A percentile compares a stretch with the other conserved stretches of the same genome.
These are phyloP conservation scores for Drosophila fungiperda DNA, from an alignment of 2,888 invertebrate genomes.

Conservation along the genomic window DNA sequence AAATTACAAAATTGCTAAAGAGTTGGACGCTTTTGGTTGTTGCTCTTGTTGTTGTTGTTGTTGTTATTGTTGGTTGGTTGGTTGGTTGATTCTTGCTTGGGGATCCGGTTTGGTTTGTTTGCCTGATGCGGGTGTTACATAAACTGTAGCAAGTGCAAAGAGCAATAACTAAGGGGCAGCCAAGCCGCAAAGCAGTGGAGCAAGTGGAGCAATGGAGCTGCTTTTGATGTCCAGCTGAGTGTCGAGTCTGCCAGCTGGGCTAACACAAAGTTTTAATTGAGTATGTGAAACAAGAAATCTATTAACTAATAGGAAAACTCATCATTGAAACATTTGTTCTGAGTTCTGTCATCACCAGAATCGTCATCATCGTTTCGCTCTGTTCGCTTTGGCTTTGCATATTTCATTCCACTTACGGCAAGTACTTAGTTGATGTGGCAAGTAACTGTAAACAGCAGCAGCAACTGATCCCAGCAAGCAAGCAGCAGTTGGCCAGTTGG, in stretches of 20 bases:
- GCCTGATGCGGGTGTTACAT: slow-evolving; percentile 5
- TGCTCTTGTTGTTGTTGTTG: slow-evolving; percentile 13
- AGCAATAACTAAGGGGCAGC: slow-evolving; percentile 24
- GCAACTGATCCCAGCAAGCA: slow-evolving; percentile 28
- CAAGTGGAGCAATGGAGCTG: slow-evolving; percentile 18
- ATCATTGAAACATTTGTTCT: too few relatives aligned
- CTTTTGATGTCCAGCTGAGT: slow-evolving; percentile 20
- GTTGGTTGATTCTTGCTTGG: slow-evolving; percentile 1
- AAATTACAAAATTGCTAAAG: slow-evolving; percentile 81
- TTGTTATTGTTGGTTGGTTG: neutral
- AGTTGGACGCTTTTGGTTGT: slow-evolving; percentile 57
- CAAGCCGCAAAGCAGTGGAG: slow-evolving; percentile 53
- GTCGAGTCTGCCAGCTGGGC: slow-evolving; percentile 7
- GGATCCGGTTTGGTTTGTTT: neutral
- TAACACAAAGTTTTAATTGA: slow-evolving; percentile 35
- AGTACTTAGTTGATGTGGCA: slow-evolving; percentile 32
- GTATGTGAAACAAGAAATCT: slow-evolving; percentile 6
- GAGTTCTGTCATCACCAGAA: too few relatives aligned
- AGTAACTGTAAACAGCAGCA: slow-evolving; percentile 72
- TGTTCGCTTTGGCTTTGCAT: slow-evolving; percentile 13
- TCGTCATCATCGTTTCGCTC: neutral
- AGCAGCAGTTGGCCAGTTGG: slow-evolving; percentile 19
- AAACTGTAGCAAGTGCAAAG: slow-evolving; percentile 34
- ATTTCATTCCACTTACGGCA: slow-evolving; percentile 32
- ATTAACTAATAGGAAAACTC: neutral